Base-by-base conservation (phyloP, 1,140 invertebrate species). In the Brachionus paranguensis region DNA sequence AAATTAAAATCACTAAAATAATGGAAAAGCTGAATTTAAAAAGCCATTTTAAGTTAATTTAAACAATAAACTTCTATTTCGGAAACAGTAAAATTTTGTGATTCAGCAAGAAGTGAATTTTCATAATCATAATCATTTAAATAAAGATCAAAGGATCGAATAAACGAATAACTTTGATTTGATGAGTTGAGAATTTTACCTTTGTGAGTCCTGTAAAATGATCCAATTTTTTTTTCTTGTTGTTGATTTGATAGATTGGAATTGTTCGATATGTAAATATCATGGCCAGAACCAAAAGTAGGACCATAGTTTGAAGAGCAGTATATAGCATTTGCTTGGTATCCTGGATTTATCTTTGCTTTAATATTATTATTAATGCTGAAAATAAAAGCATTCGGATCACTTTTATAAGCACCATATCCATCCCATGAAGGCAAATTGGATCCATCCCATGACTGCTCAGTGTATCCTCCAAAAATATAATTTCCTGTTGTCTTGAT, bases 401-500 rank as follows among this genome's bases (percentile, higher is more conserved):
- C 68, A 7, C 2, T 11, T 20, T 72, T 72, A 17, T 17, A 85
- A 12, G 24, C 1, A 29, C 8, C 5, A 20, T 37, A 20, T 41
- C 68, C 37, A 43, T 43, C 20, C 68, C 68, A 72, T 17, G 37
- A 3, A n/a, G n/a, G n/a, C n/a, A n/a, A n/a, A n/a, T n/a, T n/a
- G n/a, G n/a, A 20, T 41, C 68, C 37, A 43, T 43, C 20, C 68
- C 68, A 72, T 17, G 37, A 3, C 41, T 72, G 68, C 17, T 41
- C 37, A n/a, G 68, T 72, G 17, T 41, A 72, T 41, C 68, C 68
- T 20, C 68, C 68, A 45, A 72, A 72, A 72, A 72, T 72, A 20
- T 41, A 72, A 41, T 43, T 43, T 53, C 37, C 11, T 10, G 55
- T 79, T 45, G 85, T 84, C 55, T 84, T 84, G 17, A 84, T 37